Evolutionary conservation across 2,797 vertebrate species (phyloP).

Genomic region (Notamacropus eugenii): DNA sequence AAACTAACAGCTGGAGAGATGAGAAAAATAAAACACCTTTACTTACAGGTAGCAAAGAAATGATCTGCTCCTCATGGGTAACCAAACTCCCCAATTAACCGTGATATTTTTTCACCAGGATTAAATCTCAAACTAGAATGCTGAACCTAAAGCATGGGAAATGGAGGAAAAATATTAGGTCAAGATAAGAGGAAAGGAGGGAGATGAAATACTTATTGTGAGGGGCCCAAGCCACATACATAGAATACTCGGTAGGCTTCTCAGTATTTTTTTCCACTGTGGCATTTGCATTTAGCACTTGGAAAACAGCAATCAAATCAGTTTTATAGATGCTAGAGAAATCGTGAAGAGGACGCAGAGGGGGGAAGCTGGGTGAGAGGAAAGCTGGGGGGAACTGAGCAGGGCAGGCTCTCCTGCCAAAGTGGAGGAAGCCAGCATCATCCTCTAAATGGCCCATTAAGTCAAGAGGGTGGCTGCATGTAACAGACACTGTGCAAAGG

Average conservation of each 20-base stretch:
- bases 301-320: constrained; percentile 70
- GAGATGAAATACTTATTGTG: constrained; percentile 70
- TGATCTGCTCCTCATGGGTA: constrained; percentile 8
- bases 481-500: neutral
- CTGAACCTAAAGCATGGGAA: constrained; percentile 52
- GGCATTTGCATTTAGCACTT: constrained; percentile 66
- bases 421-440: constrained; percentile 37
- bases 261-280: constrained; percentile 61
- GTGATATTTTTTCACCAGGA: constrained; percentile 50
- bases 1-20: neutral
- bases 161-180: constrained; percentile 47
- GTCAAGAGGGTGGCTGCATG: neutral
- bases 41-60: neutral
- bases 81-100: neutral
- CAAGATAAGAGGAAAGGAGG: constrained; percentile 34
- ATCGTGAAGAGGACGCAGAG: constrained; percentile 56
- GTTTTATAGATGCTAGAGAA: constrained; percentile 61
- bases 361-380: constrained; percentile 46
- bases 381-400: neutral
- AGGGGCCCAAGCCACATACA: constrained; percentile 56
- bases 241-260: constrained; percentile 7
- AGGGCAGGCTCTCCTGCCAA: constrained; percentile 28
- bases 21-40: constrained; percentile 33
- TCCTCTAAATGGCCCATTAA: constrained; percentile 33
- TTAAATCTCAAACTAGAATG: constrained; percentile 34